Evolutionary conservation across 2,888 invertebrate genomes (phyloP), one percentile per base, ranked within the genome.

Genomic region (Torymus texanus): DNA sequence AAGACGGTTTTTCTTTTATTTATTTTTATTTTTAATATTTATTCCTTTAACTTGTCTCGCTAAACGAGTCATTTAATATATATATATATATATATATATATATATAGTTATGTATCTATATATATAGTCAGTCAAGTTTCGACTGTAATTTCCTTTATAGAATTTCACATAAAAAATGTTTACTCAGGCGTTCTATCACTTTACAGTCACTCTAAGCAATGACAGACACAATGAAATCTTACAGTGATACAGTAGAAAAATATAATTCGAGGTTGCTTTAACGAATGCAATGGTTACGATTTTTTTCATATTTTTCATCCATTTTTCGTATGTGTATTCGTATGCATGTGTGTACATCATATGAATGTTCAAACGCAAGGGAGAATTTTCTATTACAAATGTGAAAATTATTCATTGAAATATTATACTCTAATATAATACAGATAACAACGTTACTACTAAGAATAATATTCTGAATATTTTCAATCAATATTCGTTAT

Each of bases 161-260:
- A 79, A 79, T 76, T 79, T 81, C 58, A 75, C 76, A 75, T 70
- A 75, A 65, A 70, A 77, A 71, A 75, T 70, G 61, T 72, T 18
- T 13, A 29, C 18, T 79, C 24, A 51, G 65, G 29, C 53, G 53
- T 68, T 73, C 18, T 68, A 71, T 66, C 68, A 56, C 53, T 65
- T 70, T 24, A 53, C 76, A 81, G 73, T 71, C 29, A 75, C 24
- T 76, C 68, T 12, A 79, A 71, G 74, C 65, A 66, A 66, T 78
- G 78, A 78, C 80, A 78, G 82, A 82, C 75, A 80, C 74, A 77
- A 77, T 75, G 75, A 78, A 78, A 79, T 78, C 78, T 79, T 75
- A 81, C 66, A 79, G 80, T 82, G 80, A 84, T 88, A 87, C 83
- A 86, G 89, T 89, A 89, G 87, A 89, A 89, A 89, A 89, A 89